phyloP scores from a whole-genome alignment of 2,113 vertebrate species.

The Colossoma macropomum region DNA sequence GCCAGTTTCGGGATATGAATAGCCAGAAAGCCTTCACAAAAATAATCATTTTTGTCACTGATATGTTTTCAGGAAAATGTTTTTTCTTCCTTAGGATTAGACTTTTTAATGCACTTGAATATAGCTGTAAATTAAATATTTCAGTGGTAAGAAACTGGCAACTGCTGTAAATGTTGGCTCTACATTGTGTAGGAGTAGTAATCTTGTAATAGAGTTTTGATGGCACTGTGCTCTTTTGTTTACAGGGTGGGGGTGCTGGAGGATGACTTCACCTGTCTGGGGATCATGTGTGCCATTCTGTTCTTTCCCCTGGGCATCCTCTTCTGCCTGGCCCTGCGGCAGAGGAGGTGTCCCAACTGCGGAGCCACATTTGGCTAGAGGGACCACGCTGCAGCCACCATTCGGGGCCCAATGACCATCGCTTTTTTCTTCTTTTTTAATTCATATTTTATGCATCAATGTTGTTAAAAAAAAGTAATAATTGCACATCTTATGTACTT shows the following conservation, averaged over 20 bases:
- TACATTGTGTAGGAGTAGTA: neutral
- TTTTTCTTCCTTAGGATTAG: too few species aligned
- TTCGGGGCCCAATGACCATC: slow-evolving; percentile 24
- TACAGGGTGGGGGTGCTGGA: slow-evolving; percentile 95
- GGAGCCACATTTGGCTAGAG: slow-evolving; percentile 92
- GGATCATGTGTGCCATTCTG: slow-evolving; percentile 93
- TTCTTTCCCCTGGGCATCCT: slow-evolving; percentile 97
- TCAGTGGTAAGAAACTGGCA: too few species aligned
- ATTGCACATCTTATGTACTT: slow-evolving; percentile 50
- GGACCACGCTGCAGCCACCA: slow-evolving; percentile 69
- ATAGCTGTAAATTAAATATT: neutral
- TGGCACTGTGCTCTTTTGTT: slow-evolving; percentile 28
- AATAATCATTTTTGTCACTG: too few species aligned
- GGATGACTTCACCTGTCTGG: slow-evolving; percentile 96
- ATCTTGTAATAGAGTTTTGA: neutral
- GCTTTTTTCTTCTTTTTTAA: slow-evolving; percentile 40
- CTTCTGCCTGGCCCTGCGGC: slow-evolving; percentile 94
- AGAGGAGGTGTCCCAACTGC: slow-evolving; percentile 97
- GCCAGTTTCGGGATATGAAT: neutral
- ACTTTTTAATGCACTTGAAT: neutral
- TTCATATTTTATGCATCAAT: slow-evolving; percentile 36
- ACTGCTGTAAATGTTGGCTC: too few species aligned
- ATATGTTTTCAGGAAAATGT: neutral
- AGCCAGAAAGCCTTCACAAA: too few species aligned
- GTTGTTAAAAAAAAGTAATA: slow-evolving; percentile 13